These are phyloP conservation scores for Copsychus sechellarum DNA, from an alignment of 2,113 vertebrate species.

Conservation along the genomic window DNA sequence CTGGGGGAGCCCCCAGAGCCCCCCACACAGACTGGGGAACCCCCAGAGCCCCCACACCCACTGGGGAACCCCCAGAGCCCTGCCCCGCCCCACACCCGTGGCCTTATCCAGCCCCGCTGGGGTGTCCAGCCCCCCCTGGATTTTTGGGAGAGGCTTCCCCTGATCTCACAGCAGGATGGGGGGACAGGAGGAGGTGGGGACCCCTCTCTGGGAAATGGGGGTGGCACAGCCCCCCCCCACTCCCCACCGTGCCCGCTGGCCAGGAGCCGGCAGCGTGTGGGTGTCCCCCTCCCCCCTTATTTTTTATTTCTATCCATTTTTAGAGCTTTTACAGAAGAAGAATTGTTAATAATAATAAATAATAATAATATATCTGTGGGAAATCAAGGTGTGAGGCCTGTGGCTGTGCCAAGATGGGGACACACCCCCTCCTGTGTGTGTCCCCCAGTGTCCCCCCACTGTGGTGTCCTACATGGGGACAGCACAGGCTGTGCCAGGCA, in stretches of 20 bases:
- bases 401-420: not conserved
- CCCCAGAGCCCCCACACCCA: no score
- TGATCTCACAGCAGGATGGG: rapidly evolving
- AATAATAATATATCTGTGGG: constrained; percentile 12
- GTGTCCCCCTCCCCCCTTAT: not conserved
- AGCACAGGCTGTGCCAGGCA: not conserved
- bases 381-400: not conserved
- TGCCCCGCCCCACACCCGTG: not conserved
- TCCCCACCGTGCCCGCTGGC: not conserved
- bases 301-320: not conserved
- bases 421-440: not conserved
- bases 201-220: not conserved
- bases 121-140: not conserved
- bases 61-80: not conserved
- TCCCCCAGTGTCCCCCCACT: not conserved
- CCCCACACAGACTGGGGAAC: no score
- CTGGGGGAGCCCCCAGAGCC: no score
- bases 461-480: rapidly evolving
- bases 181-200: not conserved
- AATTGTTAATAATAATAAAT: not conserved
- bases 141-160: not conserved
- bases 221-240: not conserved
- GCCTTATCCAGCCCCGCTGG: not conserved
- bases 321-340: constrained; percentile 16
- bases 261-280: not conserved